These are phyloP conservation scores for Lamellibrachia luymesi DNA, from an alignment of 1,140 invertebrate genomes.

Conservation along the genomic window DNA sequence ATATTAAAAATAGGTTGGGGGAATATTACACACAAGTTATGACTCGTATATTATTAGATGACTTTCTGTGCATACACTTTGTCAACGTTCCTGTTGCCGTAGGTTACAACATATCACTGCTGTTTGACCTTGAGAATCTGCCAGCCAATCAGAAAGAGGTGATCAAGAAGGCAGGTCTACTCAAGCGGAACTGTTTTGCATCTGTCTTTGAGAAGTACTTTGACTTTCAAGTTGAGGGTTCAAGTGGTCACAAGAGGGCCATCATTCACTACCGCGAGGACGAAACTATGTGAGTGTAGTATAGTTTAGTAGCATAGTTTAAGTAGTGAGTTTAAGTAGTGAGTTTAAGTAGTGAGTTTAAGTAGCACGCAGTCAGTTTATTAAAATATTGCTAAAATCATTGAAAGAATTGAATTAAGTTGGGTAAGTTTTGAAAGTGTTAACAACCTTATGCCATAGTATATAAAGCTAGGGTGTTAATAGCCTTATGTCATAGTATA, in stretches of 20 bases:
- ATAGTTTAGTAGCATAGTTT: too few species aligned
- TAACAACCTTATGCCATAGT: too few species aligned
- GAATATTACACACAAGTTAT: background rate
- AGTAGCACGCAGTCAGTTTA: too few species aligned
- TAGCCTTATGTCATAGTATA: too few species aligned
- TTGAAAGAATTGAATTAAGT: too few species aligned
- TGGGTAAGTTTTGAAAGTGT: too few species aligned
- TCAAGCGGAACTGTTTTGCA: slow-evolving; percentile 98
- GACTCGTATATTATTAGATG: background rate
- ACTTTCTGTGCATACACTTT: too few species aligned
- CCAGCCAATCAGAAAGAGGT: slow-evolving; percentile 86
- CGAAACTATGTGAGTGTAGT: slow-evolving; percentile 87
- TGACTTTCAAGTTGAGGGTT: slow-evolving; percentile 90
- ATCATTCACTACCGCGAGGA: slow-evolving; percentile 98
- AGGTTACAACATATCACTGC: slow-evolving; percentile 91
- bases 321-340: too few species aligned
- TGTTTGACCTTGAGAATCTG: slow-evolving; percentile 90
- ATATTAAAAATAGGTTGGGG: background rate
- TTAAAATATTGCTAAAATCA: too few species aligned
- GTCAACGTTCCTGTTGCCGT: slow-evolving; percentile 17
- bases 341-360: too few species aligned
- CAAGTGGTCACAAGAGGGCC: slow-evolving; percentile 87
- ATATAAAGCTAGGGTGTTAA: too few species aligned
- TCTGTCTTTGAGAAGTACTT: slow-evolving; percentile 99
- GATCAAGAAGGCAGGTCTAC: slow-evolving; percentile 84